phyloP scores from a whole-genome alignment of 2,888 invertebrate species.

The Drosophila bunnanda region DNA sequence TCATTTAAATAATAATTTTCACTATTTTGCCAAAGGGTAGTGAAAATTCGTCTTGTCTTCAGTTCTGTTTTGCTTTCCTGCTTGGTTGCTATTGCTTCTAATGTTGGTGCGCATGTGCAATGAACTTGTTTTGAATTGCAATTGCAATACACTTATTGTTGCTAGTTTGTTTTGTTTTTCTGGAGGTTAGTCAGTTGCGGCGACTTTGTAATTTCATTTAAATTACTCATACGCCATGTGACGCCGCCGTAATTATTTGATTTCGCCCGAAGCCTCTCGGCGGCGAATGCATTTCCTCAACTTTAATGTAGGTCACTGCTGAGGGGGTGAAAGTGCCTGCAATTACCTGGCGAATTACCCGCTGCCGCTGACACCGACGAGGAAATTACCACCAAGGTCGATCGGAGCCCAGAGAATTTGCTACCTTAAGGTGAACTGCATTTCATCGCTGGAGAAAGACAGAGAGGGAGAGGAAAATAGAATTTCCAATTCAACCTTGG shows the following conservation, averaged over 20 bases:
- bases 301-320: conserved; percentile 67
- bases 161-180: conserved; percentile 34
- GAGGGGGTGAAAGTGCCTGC: conserved; percentile 68
- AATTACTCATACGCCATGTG: conserved; percentile 72
- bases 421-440: conserved; percentile 49
- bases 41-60: background rate
- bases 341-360: conserved; percentile 32
- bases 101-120: conserved; percentile 67
- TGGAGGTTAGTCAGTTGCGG: conserved; percentile 64
- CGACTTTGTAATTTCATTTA: conserved; percentile 69
- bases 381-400: conserved; percentile 57
- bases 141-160: conserved; percentile 48
- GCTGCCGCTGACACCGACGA: conserved; percentile 25
- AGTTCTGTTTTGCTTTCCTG: background rate
- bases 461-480: background rate
- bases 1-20: too few relatives aligned
- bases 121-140: conserved; percentile 71
- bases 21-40: background rate
- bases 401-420: conserved; percentile 26
- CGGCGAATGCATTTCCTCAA: conserved; percentile 53
- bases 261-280: conserved; percentile 28
- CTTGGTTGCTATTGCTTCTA: conserved; percentile 29
- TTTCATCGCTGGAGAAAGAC: conserved; percentile 33
- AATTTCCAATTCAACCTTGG: conserved; percentile 45
- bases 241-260: conserved; percentile 44